These are phyloP conservation scores for Phoxinus dragarum DNA, from an alignment of 2,797 vertebrate species.

Conservation along the genomic window DNA sequence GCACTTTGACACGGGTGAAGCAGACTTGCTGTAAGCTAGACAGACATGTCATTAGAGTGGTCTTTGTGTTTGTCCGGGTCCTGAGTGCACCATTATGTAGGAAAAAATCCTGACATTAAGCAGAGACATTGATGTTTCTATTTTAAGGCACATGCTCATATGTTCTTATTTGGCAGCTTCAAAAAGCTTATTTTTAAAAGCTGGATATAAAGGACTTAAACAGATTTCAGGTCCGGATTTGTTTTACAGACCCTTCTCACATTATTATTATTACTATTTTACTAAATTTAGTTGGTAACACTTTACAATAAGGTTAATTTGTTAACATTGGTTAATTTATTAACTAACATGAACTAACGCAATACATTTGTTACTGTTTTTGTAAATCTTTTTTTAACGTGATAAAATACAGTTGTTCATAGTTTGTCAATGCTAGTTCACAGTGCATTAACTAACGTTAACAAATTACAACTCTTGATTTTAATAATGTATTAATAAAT, in stretches of 20 bases:
- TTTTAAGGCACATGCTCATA: slow-evolving; percentile 2
- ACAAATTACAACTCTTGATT: too few species aligned
- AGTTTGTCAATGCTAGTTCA: too few species aligned
- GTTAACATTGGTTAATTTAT: too few species aligned
- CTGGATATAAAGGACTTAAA: not conserved
- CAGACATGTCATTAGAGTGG: slow-evolving; percentile 27
- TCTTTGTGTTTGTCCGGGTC: slow-evolving; percentile 10
- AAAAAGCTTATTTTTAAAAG: not conserved
- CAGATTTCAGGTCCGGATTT: not conserved
- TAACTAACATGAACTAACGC: too few species aligned
- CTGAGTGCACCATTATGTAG: not conserved
- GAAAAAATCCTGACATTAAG: not conserved
- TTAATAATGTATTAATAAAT: too few species aligned
- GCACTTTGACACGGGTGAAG: slow-evolving; percentile 19
- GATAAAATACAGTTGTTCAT: too few species aligned
- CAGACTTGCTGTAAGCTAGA: slow-evolving; percentile 21
- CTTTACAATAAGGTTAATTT: too few species aligned
- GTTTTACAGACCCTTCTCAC: not conserved
- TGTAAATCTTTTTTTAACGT: too few species aligned
- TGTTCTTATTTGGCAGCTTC: not conserved
- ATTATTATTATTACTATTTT: not conserved
- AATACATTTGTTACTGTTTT: too few species aligned
- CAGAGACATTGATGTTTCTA: slow-evolving; percentile 22
- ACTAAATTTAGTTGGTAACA: not conserved
- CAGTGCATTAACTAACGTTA: too few species aligned